These are phyloP conservation scores for Meandrina meandrites DNA, from an alignment of 92 coral and sea anemone species.

Conservation along the genomic window DNA sequence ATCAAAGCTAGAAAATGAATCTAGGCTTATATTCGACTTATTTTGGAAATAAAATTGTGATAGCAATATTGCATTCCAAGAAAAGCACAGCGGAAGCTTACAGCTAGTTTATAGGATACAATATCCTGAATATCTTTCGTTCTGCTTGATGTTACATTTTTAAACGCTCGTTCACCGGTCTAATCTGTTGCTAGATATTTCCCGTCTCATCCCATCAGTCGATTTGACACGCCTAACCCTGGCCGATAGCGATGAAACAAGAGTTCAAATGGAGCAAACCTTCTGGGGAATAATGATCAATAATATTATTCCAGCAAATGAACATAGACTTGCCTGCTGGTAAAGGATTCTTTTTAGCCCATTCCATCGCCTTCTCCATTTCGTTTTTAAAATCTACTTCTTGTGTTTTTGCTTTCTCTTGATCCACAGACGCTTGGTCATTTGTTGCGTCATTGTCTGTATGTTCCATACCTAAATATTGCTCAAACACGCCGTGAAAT, in stretches of 20 bases:
- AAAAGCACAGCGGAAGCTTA: background rate
- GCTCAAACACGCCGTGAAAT: background rate
- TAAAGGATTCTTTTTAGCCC: conserved; percentile 64
- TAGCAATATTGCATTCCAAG: background rate
- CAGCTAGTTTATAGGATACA: background rate
- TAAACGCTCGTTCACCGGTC: background rate
- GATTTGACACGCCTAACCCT: background rate
- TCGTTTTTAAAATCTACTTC: conserved; percentile 36
- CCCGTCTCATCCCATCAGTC: background rate
- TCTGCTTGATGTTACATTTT: background rate
- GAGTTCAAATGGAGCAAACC: background rate
- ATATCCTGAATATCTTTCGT: background rate
- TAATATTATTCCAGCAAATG: background rate
- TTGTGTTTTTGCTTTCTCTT: conserved; percentile 6
- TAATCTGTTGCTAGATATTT: background rate
- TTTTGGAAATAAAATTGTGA: too few relatives aligned
- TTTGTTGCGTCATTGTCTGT: background rate
- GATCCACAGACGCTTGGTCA: background rate
- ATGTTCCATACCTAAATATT: background rate
- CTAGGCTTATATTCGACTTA: background rate
- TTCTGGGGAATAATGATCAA: too few relatives aligned
- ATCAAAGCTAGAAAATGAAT: background rate
- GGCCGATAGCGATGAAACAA: background rate
- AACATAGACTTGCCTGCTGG: conserved; percentile 58
- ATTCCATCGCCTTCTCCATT: conserved; percentile 53